Evolutionary conservation across 2,888 invertebrate genomes (phyloP).

Genomic region (Eumacrocentrus americanus): DNA sequence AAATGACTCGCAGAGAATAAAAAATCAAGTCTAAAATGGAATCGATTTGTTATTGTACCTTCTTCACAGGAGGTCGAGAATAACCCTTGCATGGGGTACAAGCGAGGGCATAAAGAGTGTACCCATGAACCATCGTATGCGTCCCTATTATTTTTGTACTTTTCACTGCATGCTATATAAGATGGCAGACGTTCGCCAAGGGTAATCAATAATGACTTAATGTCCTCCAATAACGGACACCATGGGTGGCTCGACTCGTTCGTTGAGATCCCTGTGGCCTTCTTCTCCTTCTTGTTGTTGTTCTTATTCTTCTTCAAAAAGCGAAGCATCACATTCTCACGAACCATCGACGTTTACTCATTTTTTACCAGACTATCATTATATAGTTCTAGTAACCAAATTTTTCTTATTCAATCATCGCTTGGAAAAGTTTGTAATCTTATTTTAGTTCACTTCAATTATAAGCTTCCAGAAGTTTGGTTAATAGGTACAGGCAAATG

Average conservation of each 20-base stretch:
- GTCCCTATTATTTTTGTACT: conserved; percentile 29
- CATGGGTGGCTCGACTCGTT: conserved; percentile 56
- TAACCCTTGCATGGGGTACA: conserved; percentile 40
- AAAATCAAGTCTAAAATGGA: conserved; percentile 30
- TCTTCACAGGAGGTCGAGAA: conserved; percentile 38
- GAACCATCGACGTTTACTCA: conserved; percentile 5
- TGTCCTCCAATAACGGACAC: conserved; percentile 59
- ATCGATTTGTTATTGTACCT: conserved; percentile 48
- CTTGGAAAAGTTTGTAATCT: neutral
- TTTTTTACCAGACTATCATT: too few species aligned
- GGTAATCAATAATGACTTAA: conserved; percentile 59
- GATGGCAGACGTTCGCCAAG: conserved; percentile 13
- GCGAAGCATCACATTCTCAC: conserved; percentile 8
- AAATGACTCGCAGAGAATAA: conserved; percentile 4
- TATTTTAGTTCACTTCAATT: too few species aligned
- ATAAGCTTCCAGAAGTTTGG: too few species aligned
- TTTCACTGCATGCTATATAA: conserved; percentile 33
- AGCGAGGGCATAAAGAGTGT: conserved; percentile 36
- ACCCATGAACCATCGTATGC: conserved; percentile 28
- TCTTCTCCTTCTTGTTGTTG: conserved; percentile 15
- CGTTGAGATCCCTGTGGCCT: conserved; percentile 43
- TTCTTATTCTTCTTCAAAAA: too few species aligned
- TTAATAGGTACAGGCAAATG: too few species aligned
- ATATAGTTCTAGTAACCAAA: too few species aligned
- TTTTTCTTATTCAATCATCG: conserved; percentile 1